phyloP scores from a whole-genome alignment of 2,797 vertebrate genomes.

The Triplophysa yarkandensis region DNA sequence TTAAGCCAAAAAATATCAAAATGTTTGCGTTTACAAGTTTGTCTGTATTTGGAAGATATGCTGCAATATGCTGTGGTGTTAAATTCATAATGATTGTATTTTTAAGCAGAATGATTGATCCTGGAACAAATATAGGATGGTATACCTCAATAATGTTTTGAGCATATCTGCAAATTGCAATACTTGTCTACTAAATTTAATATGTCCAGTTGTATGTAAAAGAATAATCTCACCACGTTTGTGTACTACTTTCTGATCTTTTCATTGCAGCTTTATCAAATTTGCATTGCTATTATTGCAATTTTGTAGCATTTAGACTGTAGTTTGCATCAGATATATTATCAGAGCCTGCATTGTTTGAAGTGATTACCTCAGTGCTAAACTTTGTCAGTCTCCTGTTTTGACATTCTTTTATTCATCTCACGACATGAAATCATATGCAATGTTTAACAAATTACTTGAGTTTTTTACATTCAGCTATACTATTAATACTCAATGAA shows the following conservation, averaged over 20 bases:
- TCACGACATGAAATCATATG: conserved; percentile 13
- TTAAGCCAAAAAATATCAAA: conserved; percentile 20
- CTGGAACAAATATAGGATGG: conserved; percentile 2
- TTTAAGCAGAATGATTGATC: conserved; percentile 6
- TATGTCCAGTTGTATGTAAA: conserved; percentile 5
- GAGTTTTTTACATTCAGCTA: conserved; percentile 31
- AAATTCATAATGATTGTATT: conserved; percentile 36
- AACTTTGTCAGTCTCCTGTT: conserved; percentile 4
- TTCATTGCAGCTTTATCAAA: conserved; percentile 1
- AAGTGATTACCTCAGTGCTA: conserved; percentile 38
- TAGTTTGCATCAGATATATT: neutral
- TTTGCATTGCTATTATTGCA: neutral
- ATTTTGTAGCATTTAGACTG: conserved; percentile 8
- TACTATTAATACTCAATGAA: conserved; percentile 63
- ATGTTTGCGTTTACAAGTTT: neutral
- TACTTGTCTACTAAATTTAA: neutral
- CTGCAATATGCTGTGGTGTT: conserved; percentile 14
- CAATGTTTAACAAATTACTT: conserved; percentile 35
- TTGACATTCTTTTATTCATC: conserved; percentile 15
- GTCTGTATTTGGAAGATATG: neutral
- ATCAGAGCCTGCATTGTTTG: conserved; percentile 14
- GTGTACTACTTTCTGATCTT: neutral
- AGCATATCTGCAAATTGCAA: neutral
- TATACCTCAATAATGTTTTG: conserved; percentile 41
- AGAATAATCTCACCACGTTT: conserved; percentile 1